Percentiles rank a stretch among this genome's conserved stretches.
These are phyloP conservation scores for Gymnopithys bicolor DNA, from an alignment of 2,797 vertebrate species.

Conservation along the genomic window DNA sequence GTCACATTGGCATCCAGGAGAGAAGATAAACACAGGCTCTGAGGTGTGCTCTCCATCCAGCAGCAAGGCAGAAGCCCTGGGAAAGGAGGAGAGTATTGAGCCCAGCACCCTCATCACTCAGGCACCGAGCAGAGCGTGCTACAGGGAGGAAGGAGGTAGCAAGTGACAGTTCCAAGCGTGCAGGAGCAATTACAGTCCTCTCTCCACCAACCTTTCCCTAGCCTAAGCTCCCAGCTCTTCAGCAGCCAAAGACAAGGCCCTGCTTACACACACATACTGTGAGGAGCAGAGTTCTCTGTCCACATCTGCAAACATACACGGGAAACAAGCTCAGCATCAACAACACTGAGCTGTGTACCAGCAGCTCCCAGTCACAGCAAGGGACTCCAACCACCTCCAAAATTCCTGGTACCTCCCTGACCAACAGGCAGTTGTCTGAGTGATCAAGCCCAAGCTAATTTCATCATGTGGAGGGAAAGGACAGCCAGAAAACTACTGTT, in stretches of 20 bases:
- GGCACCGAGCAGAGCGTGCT: neutral
- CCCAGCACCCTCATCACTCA: neutral
- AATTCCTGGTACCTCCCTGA: neutral
- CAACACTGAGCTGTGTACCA: neutral
- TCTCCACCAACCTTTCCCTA: neutral
- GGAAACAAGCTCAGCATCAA: neutral
- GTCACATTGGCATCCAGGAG: neutral
- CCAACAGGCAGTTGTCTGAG: fast-evolving
- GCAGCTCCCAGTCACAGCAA: neutral
- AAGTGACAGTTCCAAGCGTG: neutral
- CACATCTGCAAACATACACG: fast-evolving
- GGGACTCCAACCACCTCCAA: neutral
- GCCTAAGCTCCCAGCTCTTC: neutral
- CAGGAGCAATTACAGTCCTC: neutral
- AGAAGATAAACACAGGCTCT: neutral
- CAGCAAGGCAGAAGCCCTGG: neutral
- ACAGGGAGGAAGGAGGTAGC: neutral
- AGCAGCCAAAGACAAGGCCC: neutral
- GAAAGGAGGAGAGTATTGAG: neutral
- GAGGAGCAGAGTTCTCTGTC: neutral
- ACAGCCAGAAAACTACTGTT: neutral
- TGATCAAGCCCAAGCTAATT: neutral
- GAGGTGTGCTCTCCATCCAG: neutral
- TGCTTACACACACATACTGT: neutral
- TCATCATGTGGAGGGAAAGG: neutral